phyloP scores from a whole-genome alignment of 2,113 vertebrate species.

The Petrocephalus microphthalmus region DNA sequence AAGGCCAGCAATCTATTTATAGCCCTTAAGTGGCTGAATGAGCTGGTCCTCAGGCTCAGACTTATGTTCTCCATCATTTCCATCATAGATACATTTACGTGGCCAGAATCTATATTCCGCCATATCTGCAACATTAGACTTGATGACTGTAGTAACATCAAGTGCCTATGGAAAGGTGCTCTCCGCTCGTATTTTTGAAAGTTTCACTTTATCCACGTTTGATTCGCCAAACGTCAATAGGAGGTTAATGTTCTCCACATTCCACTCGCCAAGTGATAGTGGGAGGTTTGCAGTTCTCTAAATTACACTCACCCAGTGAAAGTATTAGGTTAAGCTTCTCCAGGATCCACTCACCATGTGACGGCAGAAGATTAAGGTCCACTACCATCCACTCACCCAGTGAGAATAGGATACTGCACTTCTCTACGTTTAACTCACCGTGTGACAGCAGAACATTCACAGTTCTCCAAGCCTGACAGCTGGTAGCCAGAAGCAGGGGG shows the following conservation, averaged over 20 bases:
- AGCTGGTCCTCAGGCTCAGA: not conserved
- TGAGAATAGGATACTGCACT: not conserved
- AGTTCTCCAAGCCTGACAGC: slow-evolving; percentile 75
- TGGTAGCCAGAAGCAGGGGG: slow-evolving; percentile 73
- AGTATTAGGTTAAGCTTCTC: slow-evolving; percentile 49
- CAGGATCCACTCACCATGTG: slow-evolving; percentile 19
- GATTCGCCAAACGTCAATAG: not conserved
- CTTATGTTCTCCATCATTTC: not conserved
- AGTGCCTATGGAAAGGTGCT: too few relatives aligned
- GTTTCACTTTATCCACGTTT: not conserved
- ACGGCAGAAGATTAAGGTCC: not conserved
- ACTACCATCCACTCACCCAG: not conserved
- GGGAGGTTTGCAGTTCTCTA: not conserved
- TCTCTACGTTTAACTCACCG: not conserved
- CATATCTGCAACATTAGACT: too few relatives aligned
- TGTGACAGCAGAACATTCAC: slow-evolving; percentile 60
- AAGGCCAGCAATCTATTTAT: not conserved
- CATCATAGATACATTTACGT: too few relatives aligned
- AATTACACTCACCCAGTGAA: slow-evolving; percentile 4
- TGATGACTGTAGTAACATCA: too few relatives aligned
- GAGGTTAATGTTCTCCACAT: not conserved
- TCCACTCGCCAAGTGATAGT: not conserved
- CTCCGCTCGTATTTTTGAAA: too few relatives aligned
- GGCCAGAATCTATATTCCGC: too few relatives aligned
- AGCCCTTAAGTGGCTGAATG: not conserved